A percentile compares a stretch with the other conserved stretches of the same genome.
phyloP scores from a whole-genome alignment of 2,888 invertebrate genomes.

The Caenorhabditis auriculariae region DNA sequence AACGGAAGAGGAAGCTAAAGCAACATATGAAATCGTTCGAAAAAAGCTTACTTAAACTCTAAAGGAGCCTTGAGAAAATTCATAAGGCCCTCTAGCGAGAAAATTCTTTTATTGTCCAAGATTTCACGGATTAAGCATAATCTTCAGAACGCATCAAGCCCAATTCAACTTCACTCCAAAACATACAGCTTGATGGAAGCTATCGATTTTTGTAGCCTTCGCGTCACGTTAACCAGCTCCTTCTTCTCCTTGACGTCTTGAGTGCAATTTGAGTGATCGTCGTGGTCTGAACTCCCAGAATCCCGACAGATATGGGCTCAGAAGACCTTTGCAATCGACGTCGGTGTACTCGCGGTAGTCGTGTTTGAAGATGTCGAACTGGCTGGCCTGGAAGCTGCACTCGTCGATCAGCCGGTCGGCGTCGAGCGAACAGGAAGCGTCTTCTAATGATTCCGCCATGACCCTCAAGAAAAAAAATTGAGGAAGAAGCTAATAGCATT shows the following conservation, averaged over 20 bases:
- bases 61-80: no score
- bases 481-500: no score
- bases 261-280: constrained; percentile 13
- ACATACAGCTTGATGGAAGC: constrained; percentile 11
- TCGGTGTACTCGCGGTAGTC: constrained; percentile 34
- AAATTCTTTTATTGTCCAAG: no score
- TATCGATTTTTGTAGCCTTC: constrained; percentile 28
- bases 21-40: no score
- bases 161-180: no score
- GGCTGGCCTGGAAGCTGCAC: constrained; percentile 14
- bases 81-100: no score
- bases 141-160: no score
- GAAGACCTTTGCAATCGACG: constrained; percentile 13
- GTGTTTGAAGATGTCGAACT: constrained; percentile 41
- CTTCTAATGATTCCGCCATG: constrained; percentile 39
- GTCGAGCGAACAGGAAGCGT: constrained; percentile 7
- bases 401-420: constrained; percentile 18
- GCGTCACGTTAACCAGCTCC: constrained; percentile 32
- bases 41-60: no score
- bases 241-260: constrained; percentile 22
- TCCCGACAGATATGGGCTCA: no score
- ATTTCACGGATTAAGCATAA: no score
- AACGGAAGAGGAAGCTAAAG: no score
- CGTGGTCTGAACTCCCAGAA: constrained; percentile 11
- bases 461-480: no score